A percentile compares a stretch with the other conserved stretches of the same genome.
Evolutionary conservation across 2,797 vertebrate species (phyloP).

Genomic region (Fratercula arctica): DNA sequence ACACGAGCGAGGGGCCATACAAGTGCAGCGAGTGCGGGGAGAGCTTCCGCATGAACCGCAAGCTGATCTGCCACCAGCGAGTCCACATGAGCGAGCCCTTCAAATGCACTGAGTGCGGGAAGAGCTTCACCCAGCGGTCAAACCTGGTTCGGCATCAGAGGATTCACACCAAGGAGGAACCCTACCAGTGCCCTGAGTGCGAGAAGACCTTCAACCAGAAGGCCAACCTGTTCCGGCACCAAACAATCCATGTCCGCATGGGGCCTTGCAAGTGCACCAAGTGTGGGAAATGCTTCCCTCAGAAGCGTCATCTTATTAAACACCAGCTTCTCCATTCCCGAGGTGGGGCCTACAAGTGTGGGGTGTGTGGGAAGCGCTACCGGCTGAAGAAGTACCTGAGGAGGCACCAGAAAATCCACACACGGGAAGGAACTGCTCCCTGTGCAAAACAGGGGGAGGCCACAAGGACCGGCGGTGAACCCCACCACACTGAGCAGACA

Average conservation of each 20-base stretch:
- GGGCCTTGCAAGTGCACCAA: slow-evolving; percentile 50
- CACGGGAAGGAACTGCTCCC: not conserved
- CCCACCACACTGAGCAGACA: not conserved
- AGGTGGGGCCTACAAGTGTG: slow-evolving; percentile 15
- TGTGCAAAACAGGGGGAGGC: fast-evolving
- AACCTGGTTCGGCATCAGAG: slow-evolving; percentile 85
- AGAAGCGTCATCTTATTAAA: not conserved
- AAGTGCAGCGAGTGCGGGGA: not conserved
- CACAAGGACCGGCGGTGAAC: fast-evolving
- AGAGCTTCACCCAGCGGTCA: slow-evolving; percentile 87
- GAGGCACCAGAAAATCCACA: slow-evolving; percentile 48
- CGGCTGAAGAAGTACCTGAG: slow-evolving; percentile 38
- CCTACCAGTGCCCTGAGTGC: slow-evolving; percentile 83
- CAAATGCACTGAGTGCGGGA: slow-evolving; percentile 52
- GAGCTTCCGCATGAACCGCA: slow-evolving; percentile 25
- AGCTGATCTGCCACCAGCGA: slow-evolving; percentile 5
- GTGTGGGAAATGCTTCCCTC: slow-evolving; percentile 33
- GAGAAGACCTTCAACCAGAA: slow-evolving; percentile 87
- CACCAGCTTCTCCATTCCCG: slow-evolving; percentile 39
- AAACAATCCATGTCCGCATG: slow-evolving; percentile 79
- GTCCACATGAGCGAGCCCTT: slow-evolving; percentile 14
- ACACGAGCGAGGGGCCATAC: not conserved
- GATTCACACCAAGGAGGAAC: slow-evolving; percentile 84
- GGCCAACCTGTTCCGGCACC: slow-evolving; percentile 86
- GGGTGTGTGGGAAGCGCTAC: slow-evolving; percentile 20